Evolutionary conservation across 2,888 invertebrate species (phyloP), one percentile per base, ranked within the genome.

Genomic region (Hecatera dysodea): DNA sequence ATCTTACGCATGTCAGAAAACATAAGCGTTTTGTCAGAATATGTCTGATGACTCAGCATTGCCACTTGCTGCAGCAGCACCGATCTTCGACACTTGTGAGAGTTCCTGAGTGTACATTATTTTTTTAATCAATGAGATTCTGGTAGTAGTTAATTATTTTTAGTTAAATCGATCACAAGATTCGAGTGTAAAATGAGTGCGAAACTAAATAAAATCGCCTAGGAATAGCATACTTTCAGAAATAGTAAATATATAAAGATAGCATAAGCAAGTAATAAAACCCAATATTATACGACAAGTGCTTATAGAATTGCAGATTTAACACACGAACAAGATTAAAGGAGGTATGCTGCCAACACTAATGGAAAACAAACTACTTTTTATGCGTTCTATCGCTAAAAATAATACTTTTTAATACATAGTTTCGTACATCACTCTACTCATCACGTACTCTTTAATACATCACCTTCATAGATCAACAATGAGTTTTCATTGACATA

Each of bases 261-360:
- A 65, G 22, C 19, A 44, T 44, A 39, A 19, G 7, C 29, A 15
- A 67, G 39, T 39, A 11, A 42, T 52, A 67, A 67, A 66, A 19
- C 33, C 33, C 17, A 11, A 11, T 52, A n/a, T 24, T 24, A 67
- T n/a, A 44, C 15, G 9, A 53, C 8, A 42, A 67, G 24, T 22
- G 46, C 46, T 48, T 24, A 24, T 29, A 19, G 39, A 52, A 64
- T 33, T 59, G 33, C 29, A 59, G 12, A 59, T 72, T 46, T 46
- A 50, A 72, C 50, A 57, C 46, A 22, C 39, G 27, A 63, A 46
- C 12, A 64, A 73, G 53, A 73, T 64, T 64, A 73, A 59, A 64
- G 53, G 46, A 53, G 46, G n/a, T 33, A 42, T 52, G 52, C 24
- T 64, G 59, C 57, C 52, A 73, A 59, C 39, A 33, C 52, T 39